phyloP scores from a whole-genome alignment of 2,113 vertebrate genomes.

The Corythornis vintsioides region DNA sequence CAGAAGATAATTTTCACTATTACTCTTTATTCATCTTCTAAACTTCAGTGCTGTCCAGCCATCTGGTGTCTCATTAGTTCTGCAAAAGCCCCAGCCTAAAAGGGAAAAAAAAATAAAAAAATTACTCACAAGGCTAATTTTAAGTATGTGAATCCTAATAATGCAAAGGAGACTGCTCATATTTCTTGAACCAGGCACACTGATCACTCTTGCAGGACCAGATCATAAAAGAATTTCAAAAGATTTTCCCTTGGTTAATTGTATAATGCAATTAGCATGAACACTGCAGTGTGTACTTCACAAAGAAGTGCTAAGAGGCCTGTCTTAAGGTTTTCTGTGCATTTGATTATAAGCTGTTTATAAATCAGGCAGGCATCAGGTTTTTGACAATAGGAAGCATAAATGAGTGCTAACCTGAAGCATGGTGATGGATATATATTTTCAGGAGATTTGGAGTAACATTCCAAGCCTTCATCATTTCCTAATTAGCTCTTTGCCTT shows the following conservation, averaged over 20 bases:
- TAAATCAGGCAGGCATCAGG: not conserved
- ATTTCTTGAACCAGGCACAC: not conserved
- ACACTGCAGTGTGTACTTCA: not conserved
- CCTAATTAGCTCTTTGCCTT: not conserved
- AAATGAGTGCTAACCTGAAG: not conserved
- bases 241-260: not conserved
- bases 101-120: not conserved
- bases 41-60: slow-evolving; percentile 53
- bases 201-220: not conserved
- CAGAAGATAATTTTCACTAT: slow-evolving; percentile 36
- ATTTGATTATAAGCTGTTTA: not conserved
- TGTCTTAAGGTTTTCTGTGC: not conserved
- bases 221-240: not conserved
- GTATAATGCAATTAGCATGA: not conserved
- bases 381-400: not conserved
- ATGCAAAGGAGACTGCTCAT: slow-evolving; percentile 23
- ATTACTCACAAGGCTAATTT: slow-evolving; percentile 26
- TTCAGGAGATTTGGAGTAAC: not conserved
- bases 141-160: slow-evolving; percentile 3
- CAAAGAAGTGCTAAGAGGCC: not conserved
- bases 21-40: slow-evolving; percentile 47
- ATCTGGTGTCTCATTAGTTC: slow-evolving; percentile 55
- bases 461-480: not conserved
- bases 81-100: slow-evolving; percentile 27
- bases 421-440: not conserved